Evolutionary conservation across 2,113 vertebrate genomes (phyloP), one percentile per base, ranked within the genome.

Genomic region (Eurystomus gularis): DNA sequence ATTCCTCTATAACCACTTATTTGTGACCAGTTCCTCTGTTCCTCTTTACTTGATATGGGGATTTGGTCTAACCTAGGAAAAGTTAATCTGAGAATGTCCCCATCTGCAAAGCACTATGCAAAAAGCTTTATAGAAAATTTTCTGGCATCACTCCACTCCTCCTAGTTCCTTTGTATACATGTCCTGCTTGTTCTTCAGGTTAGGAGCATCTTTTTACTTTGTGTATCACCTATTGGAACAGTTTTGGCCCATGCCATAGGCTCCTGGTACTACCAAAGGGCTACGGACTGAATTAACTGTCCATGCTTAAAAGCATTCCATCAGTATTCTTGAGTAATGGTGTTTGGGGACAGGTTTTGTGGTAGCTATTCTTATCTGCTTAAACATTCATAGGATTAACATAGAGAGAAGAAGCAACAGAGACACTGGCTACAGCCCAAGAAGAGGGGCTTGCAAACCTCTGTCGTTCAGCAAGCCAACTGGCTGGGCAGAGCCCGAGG

Each of bases 211-310:
- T 39, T 64, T 44, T 20, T 46, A 23, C 25, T 71, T 35, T 13
- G 3, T 17, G 20, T 29, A n/a, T 65, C 58, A 66, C 20, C 12
- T 42, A 6, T 7, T 51, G 65, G 35, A 61, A 24, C 6, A 54
- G 9, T 54, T 60, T 49, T 44, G 46, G 10, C 31, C 35, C 20
- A 20, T 2, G 1, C 12, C 1, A 0, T 26, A 26, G 39, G 23
- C 23, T 42, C 19, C 35, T 40, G 23, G 31, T 8, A 9, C 24
- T 70, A 18, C 39, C 0, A 0, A 71, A 71, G 12, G 44, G 37
- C 39, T 82, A 14, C 13, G 39, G 64, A 17, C 26, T 49, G 87
- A 66, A 39, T 71, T 64, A 52, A 44, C 9, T 55, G 33, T 39
- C 93, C 35, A 25, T 20, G 4, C 49, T 54, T 49, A n/a, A 70